A percentile compares a stretch with the other conserved stretches of the same genome.
phyloP scores from a whole-genome alignment of 2,888 invertebrate species.

The Halictus quadricinctus region DNA sequence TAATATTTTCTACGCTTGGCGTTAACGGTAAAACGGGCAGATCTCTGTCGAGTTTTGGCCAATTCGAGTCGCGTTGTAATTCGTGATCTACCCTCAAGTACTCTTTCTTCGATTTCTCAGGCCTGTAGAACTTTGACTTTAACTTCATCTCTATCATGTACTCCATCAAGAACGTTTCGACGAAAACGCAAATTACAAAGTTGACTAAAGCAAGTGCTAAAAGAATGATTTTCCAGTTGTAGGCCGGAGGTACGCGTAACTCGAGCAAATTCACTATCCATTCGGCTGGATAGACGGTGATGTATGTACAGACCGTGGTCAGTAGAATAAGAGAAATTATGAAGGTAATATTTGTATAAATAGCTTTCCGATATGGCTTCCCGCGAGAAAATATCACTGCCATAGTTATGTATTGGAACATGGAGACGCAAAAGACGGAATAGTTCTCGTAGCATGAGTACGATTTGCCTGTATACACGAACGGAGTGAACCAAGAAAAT shows the following conservation, averaged over 20 bases:
- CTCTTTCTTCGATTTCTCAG: slow-evolving; percentile 85
- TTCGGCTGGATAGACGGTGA: slow-evolving; percentile 83
- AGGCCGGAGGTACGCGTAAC: slow-evolving; percentile 78
- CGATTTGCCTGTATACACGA: slow-evolving; percentile 78
- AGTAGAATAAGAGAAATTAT: slow-evolving; percentile 83
- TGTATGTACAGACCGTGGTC: slow-evolving; percentile 83
- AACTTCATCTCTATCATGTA: slow-evolving; percentile 85
- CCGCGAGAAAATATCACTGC: slow-evolving; percentile 87
- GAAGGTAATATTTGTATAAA: slow-evolving; percentile 85
- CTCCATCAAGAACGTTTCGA: slow-evolving; percentile 85
- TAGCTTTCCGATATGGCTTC: slow-evolving; percentile 86
- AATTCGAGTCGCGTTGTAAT: slow-evolving; percentile 84
- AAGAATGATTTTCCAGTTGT: slow-evolving; percentile 82
- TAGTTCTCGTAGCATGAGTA: slow-evolving; percentile 86
- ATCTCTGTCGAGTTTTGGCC: slow-evolving; percentile 84
- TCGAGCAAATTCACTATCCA: slow-evolving; percentile 81
- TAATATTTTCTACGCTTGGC: slow-evolving; percentile 72
- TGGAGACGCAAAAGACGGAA: slow-evolving; percentile 85
- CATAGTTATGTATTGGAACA: slow-evolving; percentile 87
- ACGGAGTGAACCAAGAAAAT: slow-evolving; percentile 85
- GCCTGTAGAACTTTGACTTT: slow-evolving; percentile 83
- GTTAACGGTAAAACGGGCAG: slow-evolving; percentile 72
- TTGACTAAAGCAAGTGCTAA: slow-evolving; percentile 81
- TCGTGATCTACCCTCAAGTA: slow-evolving; percentile 86
- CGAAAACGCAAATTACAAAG: slow-evolving; percentile 84